Percentiles rank a stretch among this genome's conserved stretches.
phyloP scores from a whole-genome alignment of 2,797 vertebrate species.

The Ficedula albicollis region DNA sequence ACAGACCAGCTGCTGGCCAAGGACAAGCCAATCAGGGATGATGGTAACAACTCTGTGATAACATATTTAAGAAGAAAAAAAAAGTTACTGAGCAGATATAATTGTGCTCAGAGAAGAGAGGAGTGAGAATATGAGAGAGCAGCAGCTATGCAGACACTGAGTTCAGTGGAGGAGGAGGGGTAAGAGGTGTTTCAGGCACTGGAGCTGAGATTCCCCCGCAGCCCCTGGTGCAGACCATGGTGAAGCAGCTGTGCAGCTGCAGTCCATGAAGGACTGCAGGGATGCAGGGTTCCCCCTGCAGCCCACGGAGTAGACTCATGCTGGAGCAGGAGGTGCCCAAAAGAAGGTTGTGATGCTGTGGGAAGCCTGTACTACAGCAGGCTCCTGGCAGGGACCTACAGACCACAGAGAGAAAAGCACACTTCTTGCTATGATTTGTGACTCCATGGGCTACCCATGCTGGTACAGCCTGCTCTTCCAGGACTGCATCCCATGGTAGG shows the following conservation, averaged over 20 bases:
- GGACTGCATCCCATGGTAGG: neutral
- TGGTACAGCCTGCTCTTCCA: neutral
- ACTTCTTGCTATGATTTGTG: neutral
- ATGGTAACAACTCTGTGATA: neutral
- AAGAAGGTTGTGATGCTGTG: neutral
- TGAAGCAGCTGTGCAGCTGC: neutral
- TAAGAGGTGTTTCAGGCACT: neutral
- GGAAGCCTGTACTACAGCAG: neutral
- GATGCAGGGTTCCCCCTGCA: neutral
- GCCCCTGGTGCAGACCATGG: neutral
- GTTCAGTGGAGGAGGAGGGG: neutral
- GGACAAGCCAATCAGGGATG: neutral
- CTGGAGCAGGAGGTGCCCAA: neutral
- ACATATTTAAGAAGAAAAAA: neutral
- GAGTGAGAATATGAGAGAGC: neutral
- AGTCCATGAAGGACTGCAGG: neutral
- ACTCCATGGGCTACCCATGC: neutral
- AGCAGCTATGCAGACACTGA: neutral
- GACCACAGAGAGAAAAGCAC: neutral
- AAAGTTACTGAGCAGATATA: neutral
- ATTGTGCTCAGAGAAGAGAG: neutral
- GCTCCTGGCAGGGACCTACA: neutral
- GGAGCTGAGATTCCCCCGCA: neutral
- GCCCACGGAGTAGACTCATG: neutral
- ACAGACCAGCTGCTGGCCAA: neutral